These are phyloP conservation scores for Struthidea cinerea DNA, from an alignment of 2,113 vertebrate genomes.

Conservation along the genomic window DNA sequence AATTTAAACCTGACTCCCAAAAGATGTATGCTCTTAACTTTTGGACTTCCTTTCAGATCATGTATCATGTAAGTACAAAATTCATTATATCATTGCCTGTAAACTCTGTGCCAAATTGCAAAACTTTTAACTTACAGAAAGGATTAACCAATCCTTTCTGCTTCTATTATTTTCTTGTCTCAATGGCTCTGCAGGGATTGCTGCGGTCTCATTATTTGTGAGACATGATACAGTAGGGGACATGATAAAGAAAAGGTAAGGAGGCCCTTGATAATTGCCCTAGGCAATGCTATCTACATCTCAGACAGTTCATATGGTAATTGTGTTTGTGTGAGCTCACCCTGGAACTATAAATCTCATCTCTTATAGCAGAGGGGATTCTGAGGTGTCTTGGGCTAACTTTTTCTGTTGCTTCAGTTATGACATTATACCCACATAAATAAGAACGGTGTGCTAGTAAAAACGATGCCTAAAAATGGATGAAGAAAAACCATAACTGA, in stretches of 20 bases:
- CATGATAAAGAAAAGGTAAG: slow-evolving; percentile 56
- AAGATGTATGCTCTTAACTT: slow-evolving; percentile 56
- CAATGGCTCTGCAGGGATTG: slow-evolving; percentile 47
- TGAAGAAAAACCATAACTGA: not conserved
- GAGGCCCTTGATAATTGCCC: slow-evolving; percentile 60
- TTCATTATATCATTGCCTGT: slow-evolving; percentile 39
- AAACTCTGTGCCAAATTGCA: slow-evolving; percentile 56
- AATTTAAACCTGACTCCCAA: slow-evolving; percentile 44
- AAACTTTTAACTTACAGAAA: slow-evolving; percentile 54
- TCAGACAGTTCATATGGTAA: slow-evolving; percentile 54
- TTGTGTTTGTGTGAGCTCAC: slow-evolving; percentile 45
- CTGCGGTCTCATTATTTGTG: slow-evolving; percentile 60
- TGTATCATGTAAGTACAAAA: slow-evolving; percentile 59
- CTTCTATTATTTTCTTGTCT: slow-evolving; percentile 60
- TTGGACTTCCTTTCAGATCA: slow-evolving; percentile 63
- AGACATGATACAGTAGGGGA: slow-evolving; percentile 53
- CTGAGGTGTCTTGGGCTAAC: slow-evolving; percentile 6
- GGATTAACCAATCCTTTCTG: slow-evolving; percentile 48
- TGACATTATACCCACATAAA: slow-evolving; percentile 11
- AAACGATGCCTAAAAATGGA: not conserved
- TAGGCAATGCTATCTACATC: slow-evolving; percentile 30
- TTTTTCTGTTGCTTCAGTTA: slow-evolving; percentile 20
- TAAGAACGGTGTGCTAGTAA: slow-evolving; percentile 4
- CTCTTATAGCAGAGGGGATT: not conserved
- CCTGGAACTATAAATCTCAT: slow-evolving; percentile 42